phyloP scores from a whole-genome alignment of 2,113 vertebrate species.

The Bubo scandiacus region DNA sequence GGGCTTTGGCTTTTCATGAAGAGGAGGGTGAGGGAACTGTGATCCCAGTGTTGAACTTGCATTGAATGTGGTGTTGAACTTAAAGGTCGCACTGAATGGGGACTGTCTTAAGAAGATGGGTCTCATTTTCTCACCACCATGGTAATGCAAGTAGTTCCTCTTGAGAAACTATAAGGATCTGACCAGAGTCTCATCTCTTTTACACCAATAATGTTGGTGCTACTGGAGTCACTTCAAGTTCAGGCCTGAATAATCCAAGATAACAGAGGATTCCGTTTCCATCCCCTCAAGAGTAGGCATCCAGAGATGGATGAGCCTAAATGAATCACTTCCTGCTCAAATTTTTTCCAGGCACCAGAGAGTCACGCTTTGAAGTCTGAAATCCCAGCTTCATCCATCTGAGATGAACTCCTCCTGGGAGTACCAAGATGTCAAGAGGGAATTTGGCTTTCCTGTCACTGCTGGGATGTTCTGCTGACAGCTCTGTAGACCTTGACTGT shows the following conservation, averaged over 20 bases:
- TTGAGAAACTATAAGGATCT: not conserved
- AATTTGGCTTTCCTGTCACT: not conserved
- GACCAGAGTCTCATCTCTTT: not conserved
- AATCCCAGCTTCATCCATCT: not conserved
- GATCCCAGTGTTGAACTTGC: not conserved
- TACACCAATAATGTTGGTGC: not conserved
- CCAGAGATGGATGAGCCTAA: not conserved
- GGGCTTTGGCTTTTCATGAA: not conserved
- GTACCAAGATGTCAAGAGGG: not conserved
- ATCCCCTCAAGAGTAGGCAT: not conserved
- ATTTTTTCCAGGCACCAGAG: not conserved
- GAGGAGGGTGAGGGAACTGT: not conserved
- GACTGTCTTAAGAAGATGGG: not conserved
- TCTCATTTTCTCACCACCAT: not conserved
- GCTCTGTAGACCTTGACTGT: not conserved
- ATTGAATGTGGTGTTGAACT: rapidly evolving
- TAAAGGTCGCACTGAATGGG: rapidly evolving
- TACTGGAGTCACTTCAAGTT: not conserved
- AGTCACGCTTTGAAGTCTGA: not conserved
- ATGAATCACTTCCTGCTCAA: not conserved
- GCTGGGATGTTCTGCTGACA: not conserved
- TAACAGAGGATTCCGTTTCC: not conserved
- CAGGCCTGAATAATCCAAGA: not conserved
- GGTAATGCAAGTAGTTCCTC: not conserved
- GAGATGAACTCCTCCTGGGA: rapidly evolving